Evolutionary conservation across 2,113 vertebrate species (phyloP).

Genomic region (Pantherophis guttatus): DNA sequence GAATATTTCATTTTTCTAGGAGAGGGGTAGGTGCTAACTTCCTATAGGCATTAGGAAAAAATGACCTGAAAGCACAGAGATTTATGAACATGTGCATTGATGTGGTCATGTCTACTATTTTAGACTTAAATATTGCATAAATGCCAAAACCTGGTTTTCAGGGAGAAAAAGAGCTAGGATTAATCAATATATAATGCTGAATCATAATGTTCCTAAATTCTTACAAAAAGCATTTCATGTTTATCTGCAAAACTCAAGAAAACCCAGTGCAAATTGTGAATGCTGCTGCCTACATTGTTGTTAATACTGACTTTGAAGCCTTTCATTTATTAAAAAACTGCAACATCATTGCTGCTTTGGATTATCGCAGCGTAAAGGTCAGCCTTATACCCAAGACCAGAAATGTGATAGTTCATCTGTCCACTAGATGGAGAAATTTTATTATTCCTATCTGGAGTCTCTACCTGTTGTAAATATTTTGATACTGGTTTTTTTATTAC

Average conservation of each 20-base stretch:
- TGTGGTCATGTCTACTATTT: no score
- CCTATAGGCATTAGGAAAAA: no score
- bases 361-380: not conserved
- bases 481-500: not conserved
- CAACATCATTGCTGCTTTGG: not conserved
- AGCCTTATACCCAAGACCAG: not conserved
- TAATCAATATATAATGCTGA: not conserved
- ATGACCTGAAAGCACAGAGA: no score
- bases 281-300: not conserved
- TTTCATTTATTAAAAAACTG: not conserved
- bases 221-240: not conserved
- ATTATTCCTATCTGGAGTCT: not conserved
- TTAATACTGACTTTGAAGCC: not conserved
- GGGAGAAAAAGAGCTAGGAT: not conserved
- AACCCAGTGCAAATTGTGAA: not conserved
- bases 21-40: no score
- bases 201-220: not conserved
- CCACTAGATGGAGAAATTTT: conserved; percentile 3
- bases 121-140: not conserved
- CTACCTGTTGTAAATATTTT: not conserved
- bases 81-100: no score
- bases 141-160: not conserved
- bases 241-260: not conserved
- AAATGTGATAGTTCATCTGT: not conserved
- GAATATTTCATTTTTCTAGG: no score